phyloP scores from a whole-genome alignment of 2,888 invertebrate species.

The Diploptera punctata region DNA sequence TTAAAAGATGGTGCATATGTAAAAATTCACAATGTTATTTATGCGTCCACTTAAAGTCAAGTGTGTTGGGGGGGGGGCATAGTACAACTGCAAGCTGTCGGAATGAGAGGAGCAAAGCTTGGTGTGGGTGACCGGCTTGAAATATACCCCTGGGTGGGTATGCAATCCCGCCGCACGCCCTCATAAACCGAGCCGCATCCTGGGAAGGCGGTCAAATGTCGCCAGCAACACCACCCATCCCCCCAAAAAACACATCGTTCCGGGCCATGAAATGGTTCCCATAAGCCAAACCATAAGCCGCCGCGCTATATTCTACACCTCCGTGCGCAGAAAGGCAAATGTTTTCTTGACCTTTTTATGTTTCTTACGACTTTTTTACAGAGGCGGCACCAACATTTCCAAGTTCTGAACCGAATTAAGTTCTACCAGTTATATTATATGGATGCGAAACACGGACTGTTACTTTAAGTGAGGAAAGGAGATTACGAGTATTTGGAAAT shows the following conservation, averaged over 20 bases:
- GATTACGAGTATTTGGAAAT: too few species aligned
- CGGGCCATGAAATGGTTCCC: constrained; percentile 37
- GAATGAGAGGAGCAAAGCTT: not conserved
- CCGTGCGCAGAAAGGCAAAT: constrained; percentile 40
- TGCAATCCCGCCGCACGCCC: constrained; percentile 36
- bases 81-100: too few species aligned
- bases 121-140: constrained; percentile 21
- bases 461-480: too few species aligned
- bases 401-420: too few species aligned
- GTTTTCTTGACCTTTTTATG: constrained; percentile 22
- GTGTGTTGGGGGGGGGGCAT: too few species aligned
- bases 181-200: constrained; percentile 41
- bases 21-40: too few species aligned
- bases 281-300: constrained; percentile 42
- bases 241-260: constrained; percentile 35
- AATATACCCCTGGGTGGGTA: constrained; percentile 37
- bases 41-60: too few species aligned
- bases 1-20: too few species aligned
- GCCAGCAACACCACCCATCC: constrained; percentile 22
- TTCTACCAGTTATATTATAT: too few species aligned
- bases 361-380: not conserved
- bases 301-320: constrained; percentile 40
- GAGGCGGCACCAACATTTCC: constrained; percentile 25
- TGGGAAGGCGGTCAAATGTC: constrained; percentile 41
- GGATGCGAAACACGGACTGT: too few species aligned